These are phyloP conservation scores for Pelobates cultripes DNA, from an alignment of 2,797 vertebrate genomes.

Conservation along the genomic window DNA sequence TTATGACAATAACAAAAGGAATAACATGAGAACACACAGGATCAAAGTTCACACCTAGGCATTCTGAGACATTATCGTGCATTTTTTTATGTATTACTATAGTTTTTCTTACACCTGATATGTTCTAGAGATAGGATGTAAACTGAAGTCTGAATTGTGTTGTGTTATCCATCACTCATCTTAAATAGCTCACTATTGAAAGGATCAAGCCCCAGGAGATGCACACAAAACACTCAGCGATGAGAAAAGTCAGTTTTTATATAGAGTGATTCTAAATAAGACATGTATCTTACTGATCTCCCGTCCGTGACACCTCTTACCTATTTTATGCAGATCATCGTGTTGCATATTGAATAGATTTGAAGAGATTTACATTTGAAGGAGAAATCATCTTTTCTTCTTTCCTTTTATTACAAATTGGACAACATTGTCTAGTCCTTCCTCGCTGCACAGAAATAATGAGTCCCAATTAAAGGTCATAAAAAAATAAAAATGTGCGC, in stretches of 20 bases:
- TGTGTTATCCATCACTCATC: slow-evolving; percentile 16
- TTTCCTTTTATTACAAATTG: not conserved
- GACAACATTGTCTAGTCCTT: not conserved
- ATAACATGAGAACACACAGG: slow-evolving; percentile 28
- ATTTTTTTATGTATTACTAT: not conserved
- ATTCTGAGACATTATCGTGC: slow-evolving; percentile 14
- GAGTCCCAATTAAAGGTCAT: not conserved
- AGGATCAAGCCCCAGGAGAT: slow-evolving; percentile 39
- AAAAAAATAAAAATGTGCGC: not conserved
- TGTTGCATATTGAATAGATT: slow-evolving; percentile 35
- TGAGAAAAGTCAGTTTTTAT: slow-evolving; percentile 39
- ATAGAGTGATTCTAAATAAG: slow-evolving; percentile 33
- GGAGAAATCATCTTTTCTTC: slow-evolving; percentile 3
- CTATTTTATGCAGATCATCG: slow-evolving; percentile 10
- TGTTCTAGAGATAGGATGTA: not conserved
- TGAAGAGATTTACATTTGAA: slow-evolving; percentile 21
- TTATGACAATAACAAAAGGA: slow-evolving; percentile 35
- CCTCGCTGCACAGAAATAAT: not conserved
- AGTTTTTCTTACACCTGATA: slow-evolving; percentile 23
- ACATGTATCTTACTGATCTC: not conserved
- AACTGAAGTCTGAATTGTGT: slow-evolving; percentile 24
- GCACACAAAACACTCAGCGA: slow-evolving; percentile 35
- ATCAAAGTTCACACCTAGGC: slow-evolving; percentile 53
- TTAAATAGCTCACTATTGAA: slow-evolving; percentile 49
- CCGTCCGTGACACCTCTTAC: slow-evolving; percentile 25